Evolutionary conservation across 1,140 invertebrate genomes (phyloP).

Genomic region (Sitophilus oryzae): DNA sequence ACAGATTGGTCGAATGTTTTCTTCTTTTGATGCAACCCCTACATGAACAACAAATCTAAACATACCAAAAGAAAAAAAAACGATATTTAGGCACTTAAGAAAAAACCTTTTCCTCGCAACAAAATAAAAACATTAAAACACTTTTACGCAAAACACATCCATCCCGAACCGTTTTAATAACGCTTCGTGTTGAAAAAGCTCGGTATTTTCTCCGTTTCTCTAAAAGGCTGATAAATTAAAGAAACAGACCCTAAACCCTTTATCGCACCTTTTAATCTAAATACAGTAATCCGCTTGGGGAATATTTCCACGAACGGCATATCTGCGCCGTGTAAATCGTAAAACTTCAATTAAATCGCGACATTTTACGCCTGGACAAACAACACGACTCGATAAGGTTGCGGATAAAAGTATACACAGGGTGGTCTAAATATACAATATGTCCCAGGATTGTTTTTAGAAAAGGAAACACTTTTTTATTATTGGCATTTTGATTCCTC

Average conservation of each 20-base stretch:
- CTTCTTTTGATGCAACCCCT: no score
- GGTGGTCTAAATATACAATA: no score
- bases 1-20: no score
- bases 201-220: neutral
- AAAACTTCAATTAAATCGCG: neutral
- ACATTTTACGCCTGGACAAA: neutral
- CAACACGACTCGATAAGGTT: neutral
- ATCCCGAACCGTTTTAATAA: neutral
- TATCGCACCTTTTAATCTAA: neutral
- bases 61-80: no score
- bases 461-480: no score
- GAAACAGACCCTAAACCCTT: neutral
- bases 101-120: no score
- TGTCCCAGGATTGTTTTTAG: no score
- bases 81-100: no score
- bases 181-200: neutral
- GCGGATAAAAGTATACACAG: neutral
- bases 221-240: neutral
- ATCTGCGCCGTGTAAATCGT: neutral
- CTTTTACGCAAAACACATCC: no score
- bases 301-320: neutral
- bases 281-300: neutral
- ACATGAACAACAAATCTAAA: no score
- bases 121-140: no score
- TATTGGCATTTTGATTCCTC: no score